phyloP scores from a whole-genome alignment of 2,888 invertebrate species.

The Diaprepes abbreviatus region DNA sequence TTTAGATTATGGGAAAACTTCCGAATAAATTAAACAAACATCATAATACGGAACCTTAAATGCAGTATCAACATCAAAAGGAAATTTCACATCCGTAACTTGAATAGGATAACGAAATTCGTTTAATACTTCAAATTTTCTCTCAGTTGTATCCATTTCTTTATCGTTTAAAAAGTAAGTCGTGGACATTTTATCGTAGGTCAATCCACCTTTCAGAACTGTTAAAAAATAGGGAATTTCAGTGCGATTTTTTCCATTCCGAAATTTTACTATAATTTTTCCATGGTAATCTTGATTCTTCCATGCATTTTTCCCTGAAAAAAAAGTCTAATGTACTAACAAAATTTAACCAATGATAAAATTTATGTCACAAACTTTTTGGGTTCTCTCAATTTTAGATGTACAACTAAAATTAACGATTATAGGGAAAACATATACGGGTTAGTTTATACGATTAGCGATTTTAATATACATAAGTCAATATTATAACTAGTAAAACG shows the following conservation, averaged over 20 bases:
- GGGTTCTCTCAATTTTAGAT: no score
- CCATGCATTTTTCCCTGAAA: slow-evolving; percentile 71
- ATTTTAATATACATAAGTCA: no score
- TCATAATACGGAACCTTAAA: slow-evolving; percentile 52
- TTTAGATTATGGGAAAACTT: no score
- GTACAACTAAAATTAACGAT: no score
- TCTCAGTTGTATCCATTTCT: slow-evolving; percentile 63
- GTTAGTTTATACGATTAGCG: no score
- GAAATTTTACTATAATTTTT: slow-evolving; percentile 71
- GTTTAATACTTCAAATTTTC: slow-evolving; percentile 75
- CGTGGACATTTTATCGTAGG: slow-evolving; percentile 71
- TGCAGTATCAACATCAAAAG: slow-evolving; percentile 69
- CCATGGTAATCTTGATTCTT: slow-evolving; percentile 72
- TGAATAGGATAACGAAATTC: slow-evolving; percentile 80
- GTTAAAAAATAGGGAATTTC: slow-evolving; percentile 78
- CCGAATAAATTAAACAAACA: no score
- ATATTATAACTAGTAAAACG: no score
- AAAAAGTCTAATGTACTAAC: no score
- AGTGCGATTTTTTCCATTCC: slow-evolving; percentile 67
- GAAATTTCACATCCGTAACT: slow-evolving; percentile 79
- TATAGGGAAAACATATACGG: no score
- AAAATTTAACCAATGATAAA: no score
- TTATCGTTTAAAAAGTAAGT: slow-evolving; percentile 67
- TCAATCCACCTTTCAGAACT: slow-evolving; percentile 73
- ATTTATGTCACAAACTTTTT: no score